Evolutionary conservation across 2,888 invertebrate genomes (phyloP).

Genomic region (Drosophila formosana): DNA sequence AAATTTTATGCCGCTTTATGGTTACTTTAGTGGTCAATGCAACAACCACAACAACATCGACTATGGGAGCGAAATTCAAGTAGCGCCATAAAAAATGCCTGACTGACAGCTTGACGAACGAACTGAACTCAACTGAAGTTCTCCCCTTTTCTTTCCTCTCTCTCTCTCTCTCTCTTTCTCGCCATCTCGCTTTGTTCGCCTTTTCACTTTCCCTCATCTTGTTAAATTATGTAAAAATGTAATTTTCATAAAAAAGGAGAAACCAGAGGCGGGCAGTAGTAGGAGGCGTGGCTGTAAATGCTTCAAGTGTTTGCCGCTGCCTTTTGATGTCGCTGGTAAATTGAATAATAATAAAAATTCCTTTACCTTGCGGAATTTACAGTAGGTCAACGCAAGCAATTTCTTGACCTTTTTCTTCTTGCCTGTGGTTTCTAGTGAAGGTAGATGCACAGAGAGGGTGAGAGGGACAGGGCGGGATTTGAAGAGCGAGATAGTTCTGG

Average conservation of each 20-base stretch:
- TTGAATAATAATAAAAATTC: slow-evolving; percentile 74
- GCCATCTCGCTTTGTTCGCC: background rate
- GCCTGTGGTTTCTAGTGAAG: background rate
- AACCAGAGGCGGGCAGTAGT: slow-evolving; percentile 10
- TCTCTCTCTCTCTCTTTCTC: no score
- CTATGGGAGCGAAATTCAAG: slow-evolving; percentile 38
- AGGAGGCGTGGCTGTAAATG: slow-evolving; percentile 50
- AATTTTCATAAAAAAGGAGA: slow-evolving; percentile 56
- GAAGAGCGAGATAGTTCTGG: background rate
- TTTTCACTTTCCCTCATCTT: slow-evolving; percentile 31
- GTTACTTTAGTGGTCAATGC: slow-evolving; percentile 80
- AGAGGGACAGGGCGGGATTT: background rate
- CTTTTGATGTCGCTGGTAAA: slow-evolving; percentile 71
- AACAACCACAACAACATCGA: slow-evolving; percentile 47
- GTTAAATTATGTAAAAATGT: slow-evolving; percentile 77
- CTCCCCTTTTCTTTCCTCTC: slow-evolving; percentile 10
- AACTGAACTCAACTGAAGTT: slow-evolving; percentile 33
- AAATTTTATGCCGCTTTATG: slow-evolving; percentile 74
- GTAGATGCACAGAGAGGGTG: no score
- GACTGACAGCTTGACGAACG: slow-evolving; percentile 47
- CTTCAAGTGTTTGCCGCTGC: slow-evolving; percentile 45
- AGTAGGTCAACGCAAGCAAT: slow-evolving; percentile 28
- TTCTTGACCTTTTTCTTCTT: slow-evolving; percentile 39
- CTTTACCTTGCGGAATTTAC: slow-evolving; percentile 51
- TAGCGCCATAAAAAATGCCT: slow-evolving; percentile 48